Evolutionary conservation across 2,113 vertebrate genomes (phyloP).

Genomic region (Lethenteron reissneri): DNA sequence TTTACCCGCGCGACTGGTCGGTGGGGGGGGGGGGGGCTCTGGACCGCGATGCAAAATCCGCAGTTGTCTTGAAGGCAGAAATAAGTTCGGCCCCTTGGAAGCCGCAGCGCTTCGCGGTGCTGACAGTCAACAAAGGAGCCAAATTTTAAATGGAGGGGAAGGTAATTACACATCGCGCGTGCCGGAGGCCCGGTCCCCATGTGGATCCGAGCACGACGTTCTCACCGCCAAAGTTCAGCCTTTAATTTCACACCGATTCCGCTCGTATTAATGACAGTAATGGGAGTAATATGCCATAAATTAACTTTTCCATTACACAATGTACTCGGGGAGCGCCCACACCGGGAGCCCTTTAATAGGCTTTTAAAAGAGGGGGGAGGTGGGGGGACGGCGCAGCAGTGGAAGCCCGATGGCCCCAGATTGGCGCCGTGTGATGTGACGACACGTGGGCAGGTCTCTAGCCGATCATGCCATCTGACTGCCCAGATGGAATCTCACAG

Average conservation of each 20-base stretch:
- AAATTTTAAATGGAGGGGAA: conserved; percentile 3
- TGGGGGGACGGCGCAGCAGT: not conserved
- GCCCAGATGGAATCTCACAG: no score
- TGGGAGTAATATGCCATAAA: conserved; percentile 6
- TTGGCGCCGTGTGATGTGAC: no score
- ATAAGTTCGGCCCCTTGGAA: no score
- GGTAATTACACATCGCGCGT: conserved; percentile 3
- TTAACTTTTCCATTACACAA: conserved; percentile 7
- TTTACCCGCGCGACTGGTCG: no score
- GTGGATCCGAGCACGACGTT: not conserved
- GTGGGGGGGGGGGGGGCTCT: no score
- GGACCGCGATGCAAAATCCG: no score
- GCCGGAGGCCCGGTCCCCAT: not conserved
- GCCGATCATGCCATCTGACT: no score
- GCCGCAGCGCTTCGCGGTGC: no score
- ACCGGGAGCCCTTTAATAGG: conserved; percentile 1
- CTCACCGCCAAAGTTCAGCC: conserved; percentile 5
- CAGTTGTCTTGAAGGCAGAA: no score
- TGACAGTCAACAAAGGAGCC: not conserved
- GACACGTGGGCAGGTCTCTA: no score
- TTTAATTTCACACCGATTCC: conserved; percentile 7
- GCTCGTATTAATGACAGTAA: conserved; percentile 6
- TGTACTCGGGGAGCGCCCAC: not conserved
- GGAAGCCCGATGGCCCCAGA: no score
- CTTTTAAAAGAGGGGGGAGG: conserved; percentile 4